These are phyloP conservation scores for Scortum barcoo DNA, from an alignment of 2,113 vertebrate species.

Conservation along the genomic window DNA sequence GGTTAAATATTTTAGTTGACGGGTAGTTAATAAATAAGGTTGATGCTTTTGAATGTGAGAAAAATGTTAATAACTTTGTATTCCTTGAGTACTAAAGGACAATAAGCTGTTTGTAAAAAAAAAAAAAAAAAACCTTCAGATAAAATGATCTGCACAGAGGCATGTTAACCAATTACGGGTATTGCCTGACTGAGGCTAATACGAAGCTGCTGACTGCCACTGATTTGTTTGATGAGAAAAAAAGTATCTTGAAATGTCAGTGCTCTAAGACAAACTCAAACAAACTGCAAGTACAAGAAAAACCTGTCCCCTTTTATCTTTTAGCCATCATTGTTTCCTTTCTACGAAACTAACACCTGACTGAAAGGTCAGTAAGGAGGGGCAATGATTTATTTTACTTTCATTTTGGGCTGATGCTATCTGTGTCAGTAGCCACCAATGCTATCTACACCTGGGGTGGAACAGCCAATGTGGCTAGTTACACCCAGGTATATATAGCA, in stretches of 20 bases:
- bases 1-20: no score
- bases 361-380: neutral
- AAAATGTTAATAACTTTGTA: neutral
- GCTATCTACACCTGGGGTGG: no score
- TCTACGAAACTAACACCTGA: neutral
- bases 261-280: neutral
- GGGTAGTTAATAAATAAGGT: neutral
- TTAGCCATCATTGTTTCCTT: neutral
- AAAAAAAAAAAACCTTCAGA: neutral
- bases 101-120: neutral
- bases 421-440: no score
- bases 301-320: neutral
- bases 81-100: neutral
- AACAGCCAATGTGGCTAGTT: no score
- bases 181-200: slow-evolving; percentile 46
- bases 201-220: slow-evolving; percentile 42
- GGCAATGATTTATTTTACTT: neutral
- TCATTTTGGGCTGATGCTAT: no score
- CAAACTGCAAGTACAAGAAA: neutral
- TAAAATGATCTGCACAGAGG: slow-evolving; percentile 31
- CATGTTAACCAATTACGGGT: slow-evolving; percentile 17
- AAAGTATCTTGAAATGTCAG: neutral
- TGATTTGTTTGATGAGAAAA: slow-evolving; percentile 3
- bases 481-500: no score
- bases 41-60: neutral